Percentiles rank a stretch among this genome's conserved stretches.
These are phyloP conservation scores for Pseudopleuronectes americanus DNA, from an alignment of 2,797 vertebrate species.

Conservation along the genomic window DNA sequence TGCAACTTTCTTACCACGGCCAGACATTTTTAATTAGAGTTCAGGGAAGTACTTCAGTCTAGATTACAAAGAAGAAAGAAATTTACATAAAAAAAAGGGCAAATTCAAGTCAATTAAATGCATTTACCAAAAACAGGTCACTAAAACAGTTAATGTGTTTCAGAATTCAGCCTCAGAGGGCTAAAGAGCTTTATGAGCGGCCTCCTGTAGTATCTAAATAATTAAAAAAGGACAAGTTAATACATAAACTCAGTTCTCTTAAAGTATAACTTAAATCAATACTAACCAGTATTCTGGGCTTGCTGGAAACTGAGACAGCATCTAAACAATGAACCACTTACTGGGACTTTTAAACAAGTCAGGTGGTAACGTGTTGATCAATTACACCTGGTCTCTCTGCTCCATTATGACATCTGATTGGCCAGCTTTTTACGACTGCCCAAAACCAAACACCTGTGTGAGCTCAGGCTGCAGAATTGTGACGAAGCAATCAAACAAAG, in stretches of 20 bases:
- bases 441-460: too few relatives aligned
- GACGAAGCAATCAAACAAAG: too few relatives aligned
- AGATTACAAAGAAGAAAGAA: background rate
- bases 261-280: too few relatives aligned
- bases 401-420: too few relatives aligned
- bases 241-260: too few relatives aligned
- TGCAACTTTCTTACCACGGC: conserved; percentile 79
- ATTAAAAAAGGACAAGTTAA: background rate
- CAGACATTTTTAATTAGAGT: conserved; percentile 80
- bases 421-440: background rate
- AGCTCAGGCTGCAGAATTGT: too few relatives aligned
- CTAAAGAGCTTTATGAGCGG: too few relatives aligned
- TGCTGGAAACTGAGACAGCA: background rate
- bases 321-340: background rate
- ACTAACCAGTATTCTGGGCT: conserved; percentile 26
- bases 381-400: conserved; percentile 54
- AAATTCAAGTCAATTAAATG: background rate
- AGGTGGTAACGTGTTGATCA: conserved; percentile 42
- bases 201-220: too few relatives aligned
- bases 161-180: too few relatives aligned
- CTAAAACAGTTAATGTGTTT: background rate
- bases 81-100: background rate
- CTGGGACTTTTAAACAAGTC: conserved; percentile 38
- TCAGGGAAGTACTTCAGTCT: background rate
- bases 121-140: background rate